These are phyloP conservation scores for Parnassius apollo DNA, from an alignment of 2,888 invertebrate species.

Conservation along the genomic window DNA sequence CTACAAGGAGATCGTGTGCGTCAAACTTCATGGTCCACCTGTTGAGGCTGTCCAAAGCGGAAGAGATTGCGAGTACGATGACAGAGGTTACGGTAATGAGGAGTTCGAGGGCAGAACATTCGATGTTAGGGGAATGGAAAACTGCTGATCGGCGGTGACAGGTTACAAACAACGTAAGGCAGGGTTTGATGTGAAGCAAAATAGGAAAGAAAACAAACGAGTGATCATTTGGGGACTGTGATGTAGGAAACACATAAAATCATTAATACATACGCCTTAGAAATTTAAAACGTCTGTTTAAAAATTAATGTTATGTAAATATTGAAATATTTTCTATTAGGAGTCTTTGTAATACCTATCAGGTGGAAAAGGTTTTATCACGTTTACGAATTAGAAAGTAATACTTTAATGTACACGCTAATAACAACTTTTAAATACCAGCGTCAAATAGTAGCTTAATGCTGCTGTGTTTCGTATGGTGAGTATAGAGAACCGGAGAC, in stretches of 20 bases:
- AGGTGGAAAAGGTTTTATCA: no score
- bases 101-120: conserved; percentile 67
- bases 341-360: no score
- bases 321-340: no score
- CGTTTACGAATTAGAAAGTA: no score
- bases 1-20: conserved; percentile 83
- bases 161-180: neutral
- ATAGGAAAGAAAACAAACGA: neutral
- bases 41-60: conserved; percentile 60
- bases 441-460: no score
- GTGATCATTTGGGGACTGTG: neutral
- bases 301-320: no score
- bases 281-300: no score
- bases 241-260: neutral
- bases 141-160: conserved; percentile 53
- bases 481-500: no score
- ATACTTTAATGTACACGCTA: no score
- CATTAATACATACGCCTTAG: conserved; percentile 9
- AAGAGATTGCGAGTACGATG: conserved; percentile 76
- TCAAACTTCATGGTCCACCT: conserved; percentile 77
- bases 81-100: conserved; percentile 67
- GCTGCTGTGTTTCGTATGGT: no score
- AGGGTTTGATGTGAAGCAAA: neutral
- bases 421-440: no score
- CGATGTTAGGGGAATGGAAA: conserved; percentile 74